Base-by-base conservation (phyloP, 2,888 invertebrate genomes). In the Philaethria dido region DNA sequence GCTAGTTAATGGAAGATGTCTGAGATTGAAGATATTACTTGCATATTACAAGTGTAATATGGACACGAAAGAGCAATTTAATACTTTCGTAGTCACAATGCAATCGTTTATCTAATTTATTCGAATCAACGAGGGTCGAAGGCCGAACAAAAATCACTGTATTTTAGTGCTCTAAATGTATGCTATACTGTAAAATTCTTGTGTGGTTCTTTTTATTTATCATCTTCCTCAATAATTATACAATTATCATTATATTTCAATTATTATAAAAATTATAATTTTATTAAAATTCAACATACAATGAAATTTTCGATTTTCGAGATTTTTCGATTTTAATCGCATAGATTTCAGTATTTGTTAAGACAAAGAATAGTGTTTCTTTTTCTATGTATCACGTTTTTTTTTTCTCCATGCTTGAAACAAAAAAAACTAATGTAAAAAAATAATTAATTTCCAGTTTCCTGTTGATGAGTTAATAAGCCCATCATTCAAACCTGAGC, bases 51-150 rank as follows among this genome's bases (percentile, higher is more conserved):
- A 47, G 36, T 50, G 39, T 25, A 13, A 45, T 47, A 54, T 66
- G 47, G 60, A 61, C 67, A 68, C 69, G 70, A 64, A 71, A 63
- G 55, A 61, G 50, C 72, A 74, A 75, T 72, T 74, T 68, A 69
- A 68, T 68, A 62, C 66, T 52, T 60, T 64, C 59, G 55, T 9
- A 59, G 57, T 62, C 70, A 72, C 72, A 70, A 73, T 73, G 67
- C 48, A 69, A 60, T 61, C 83, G 80, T 80, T 87, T 87, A 87
- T 87, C 84, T 83, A 86, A 86, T 87, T 85, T 86, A 83, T 80
- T 75, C 77, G 78, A 85, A 82, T 81, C 76, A 75, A 69, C 75
- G 73, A 76, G 70, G 70, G 70, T 73, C 72, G 68, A 71, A 70
- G 68, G 71, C 71, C 72, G 64, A 67, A 44, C 63, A 50, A 59